A percentile compares a stretch with the other conserved stretches of the same genome.
phyloP scores from a whole-genome alignment of 2,113 vertebrate genomes.

The Aldabrachelys gigantea region DNA sequence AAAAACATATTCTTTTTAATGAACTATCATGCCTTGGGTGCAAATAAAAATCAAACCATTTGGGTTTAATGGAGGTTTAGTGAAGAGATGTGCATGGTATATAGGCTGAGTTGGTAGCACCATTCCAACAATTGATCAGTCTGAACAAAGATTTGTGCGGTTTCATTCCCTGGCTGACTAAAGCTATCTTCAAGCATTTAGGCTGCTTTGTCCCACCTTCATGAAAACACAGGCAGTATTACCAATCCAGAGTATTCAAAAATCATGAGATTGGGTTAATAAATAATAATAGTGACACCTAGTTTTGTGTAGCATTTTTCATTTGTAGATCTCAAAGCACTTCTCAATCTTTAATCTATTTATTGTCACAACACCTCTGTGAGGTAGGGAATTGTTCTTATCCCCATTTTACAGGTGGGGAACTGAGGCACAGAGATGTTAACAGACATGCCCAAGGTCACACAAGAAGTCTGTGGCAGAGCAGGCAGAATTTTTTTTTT shows the following conservation, averaged over 20 bases:
- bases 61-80: neutral
- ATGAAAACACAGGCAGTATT: neutral
- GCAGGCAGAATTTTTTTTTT: neutral
- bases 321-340: neutral
- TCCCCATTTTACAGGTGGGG: neutral
- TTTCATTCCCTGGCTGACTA: neutral
- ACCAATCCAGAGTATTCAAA: neutral
- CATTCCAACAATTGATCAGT: neutral
- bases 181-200: slow-evolving; percentile 30
- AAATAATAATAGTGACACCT: neutral
- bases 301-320: neutral
- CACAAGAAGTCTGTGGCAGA: neutral
- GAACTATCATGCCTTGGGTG: neutral
- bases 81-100: neutral
- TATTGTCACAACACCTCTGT: neutral
- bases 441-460: neutral
- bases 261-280: neutral
- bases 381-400: neutral
- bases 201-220: neutral
- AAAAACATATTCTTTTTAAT: neutral
- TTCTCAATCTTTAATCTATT: neutral
- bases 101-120: neutral
- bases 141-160: neutral
- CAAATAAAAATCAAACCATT: neutral
- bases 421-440: neutral